A percentile compares a stretch with the other conserved stretches of the same genome.
phyloP scores from a whole-genome alignment of 2,113 vertebrate species.

The Megalops atlanticus region DNA sequence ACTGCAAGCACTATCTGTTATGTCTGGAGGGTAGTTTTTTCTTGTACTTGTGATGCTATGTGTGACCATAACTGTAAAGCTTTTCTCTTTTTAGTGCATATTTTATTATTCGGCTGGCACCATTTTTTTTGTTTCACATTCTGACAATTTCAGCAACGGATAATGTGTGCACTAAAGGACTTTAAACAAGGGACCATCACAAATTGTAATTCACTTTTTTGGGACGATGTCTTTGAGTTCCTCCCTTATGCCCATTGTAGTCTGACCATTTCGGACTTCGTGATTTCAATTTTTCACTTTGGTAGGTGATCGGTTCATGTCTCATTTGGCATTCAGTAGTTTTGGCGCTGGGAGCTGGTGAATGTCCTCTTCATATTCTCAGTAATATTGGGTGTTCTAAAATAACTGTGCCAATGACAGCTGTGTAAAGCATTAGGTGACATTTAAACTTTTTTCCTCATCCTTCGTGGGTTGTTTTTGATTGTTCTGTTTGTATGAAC shows the following conservation, averaged over 20 bases:
- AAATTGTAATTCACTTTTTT: background rate
- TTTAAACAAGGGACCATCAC: background rate
- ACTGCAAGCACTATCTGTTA: background rate
- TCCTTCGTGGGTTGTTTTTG: background rate
- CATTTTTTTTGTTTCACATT: background rate
- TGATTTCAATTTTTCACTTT: background rate
- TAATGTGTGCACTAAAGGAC: background rate
- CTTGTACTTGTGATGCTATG: background rate
- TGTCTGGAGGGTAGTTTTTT: background rate
- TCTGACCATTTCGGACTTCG: background rate
- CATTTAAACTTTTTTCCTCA: background rate
- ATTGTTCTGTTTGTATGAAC: background rate
- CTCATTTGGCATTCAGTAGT: background rate
- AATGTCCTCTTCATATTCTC: background rate
- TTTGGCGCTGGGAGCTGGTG: background rate
- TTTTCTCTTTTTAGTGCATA: background rate
- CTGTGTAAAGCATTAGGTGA: background rate
- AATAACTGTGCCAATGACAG: conserved; percentile 6
- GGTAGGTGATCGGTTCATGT: background rate
- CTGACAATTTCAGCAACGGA: background rate
- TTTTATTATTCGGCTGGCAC: background rate
- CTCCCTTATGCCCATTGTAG: background rate
- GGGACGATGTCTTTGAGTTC: background rate
- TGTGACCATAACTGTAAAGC: background rate
- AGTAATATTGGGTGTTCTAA: background rate